A percentile compares a stretch with the other conserved stretches of the same genome.
Evolutionary conservation across 2,113 vertebrate genomes (phyloP).

Genomic region (Gorsachius goisagi): DNA sequence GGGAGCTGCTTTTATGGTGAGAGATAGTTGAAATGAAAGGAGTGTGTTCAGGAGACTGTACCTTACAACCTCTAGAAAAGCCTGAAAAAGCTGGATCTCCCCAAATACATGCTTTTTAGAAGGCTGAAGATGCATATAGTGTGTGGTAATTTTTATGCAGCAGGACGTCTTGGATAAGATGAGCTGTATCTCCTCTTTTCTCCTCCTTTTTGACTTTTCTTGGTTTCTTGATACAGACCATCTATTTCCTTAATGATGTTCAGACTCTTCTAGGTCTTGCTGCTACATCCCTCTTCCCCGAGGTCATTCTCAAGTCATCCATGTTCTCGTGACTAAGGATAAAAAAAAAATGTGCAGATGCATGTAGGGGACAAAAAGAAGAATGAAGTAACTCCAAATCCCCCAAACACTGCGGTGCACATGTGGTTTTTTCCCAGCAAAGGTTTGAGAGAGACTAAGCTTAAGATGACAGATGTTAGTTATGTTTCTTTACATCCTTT

Average conservation of each 20-base stretch:
- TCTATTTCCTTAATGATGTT: neutral
- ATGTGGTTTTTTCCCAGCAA: neutral
- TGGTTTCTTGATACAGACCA: neutral
- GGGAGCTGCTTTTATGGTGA: neutral
- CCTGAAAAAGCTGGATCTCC: neutral
- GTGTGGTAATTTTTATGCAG: neutral
- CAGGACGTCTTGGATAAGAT: neutral
- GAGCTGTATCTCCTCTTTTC: neutral
- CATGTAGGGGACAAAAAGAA: neutral
- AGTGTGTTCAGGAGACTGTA: rapidly evolving
- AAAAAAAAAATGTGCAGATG: conserved; percentile 22
- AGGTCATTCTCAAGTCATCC: conserved; percentile 6
- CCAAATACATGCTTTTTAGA: neutral
- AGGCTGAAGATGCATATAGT: neutral
- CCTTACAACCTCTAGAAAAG: neutral
- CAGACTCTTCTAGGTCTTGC: neutral
- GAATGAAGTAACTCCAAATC: neutral
- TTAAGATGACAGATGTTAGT: neutral
- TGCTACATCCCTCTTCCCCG: neutral
- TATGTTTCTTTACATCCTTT: neutral
- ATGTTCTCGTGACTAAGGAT: conserved; percentile 4
- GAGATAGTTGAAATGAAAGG: neutral
- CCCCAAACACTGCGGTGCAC: neutral
- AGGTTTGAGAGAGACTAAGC: neutral
- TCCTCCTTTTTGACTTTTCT: neutral